phyloP scores from a whole-genome alignment of 2,888 invertebrate genomes.

The Pterobdella sp. region DNA sequence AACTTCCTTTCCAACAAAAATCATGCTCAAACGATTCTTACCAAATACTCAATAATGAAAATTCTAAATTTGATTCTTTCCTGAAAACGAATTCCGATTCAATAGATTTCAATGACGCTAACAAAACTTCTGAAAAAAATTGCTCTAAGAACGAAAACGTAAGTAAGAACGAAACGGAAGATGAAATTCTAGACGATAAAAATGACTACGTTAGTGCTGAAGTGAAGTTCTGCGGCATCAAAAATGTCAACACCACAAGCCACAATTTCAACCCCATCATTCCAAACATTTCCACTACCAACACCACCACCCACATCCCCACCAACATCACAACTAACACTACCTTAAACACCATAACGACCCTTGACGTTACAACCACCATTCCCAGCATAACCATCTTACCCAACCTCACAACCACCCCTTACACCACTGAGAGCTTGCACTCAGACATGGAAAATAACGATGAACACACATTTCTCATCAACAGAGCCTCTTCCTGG shows the following conservation, averaged over 20 bases:
- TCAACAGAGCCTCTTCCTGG: constrained; percentile 27
- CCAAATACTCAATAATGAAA: not conserved
- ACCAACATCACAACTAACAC: not conserved
- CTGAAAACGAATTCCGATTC: not conserved
- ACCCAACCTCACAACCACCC: not conserved
- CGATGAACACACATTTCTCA: not conserved
- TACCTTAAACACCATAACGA: not conserved
- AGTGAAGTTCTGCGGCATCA: no score
- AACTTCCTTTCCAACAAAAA: constrained; percentile 13
- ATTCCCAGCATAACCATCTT: not conserved
- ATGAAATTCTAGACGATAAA: no score
- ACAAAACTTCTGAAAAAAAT: not conserved
- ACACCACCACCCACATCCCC: not conserved
- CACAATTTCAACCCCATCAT: no score
- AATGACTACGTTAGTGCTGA: no score
- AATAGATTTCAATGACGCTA: not conserved
- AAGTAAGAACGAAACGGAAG: not conserved
- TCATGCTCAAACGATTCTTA: constrained; percentile 21
- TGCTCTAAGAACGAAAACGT: not conserved
- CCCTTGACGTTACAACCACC: not conserved
- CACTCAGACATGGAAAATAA: not conserved
- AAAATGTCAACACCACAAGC: no score
- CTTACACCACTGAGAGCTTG: not conserved
- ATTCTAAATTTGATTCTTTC: not conserved
- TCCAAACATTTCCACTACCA: no score